Base-by-base conservation (phyloP, 2,113 vertebrate genomes). In the Cebidichthys violaceus region DNA sequence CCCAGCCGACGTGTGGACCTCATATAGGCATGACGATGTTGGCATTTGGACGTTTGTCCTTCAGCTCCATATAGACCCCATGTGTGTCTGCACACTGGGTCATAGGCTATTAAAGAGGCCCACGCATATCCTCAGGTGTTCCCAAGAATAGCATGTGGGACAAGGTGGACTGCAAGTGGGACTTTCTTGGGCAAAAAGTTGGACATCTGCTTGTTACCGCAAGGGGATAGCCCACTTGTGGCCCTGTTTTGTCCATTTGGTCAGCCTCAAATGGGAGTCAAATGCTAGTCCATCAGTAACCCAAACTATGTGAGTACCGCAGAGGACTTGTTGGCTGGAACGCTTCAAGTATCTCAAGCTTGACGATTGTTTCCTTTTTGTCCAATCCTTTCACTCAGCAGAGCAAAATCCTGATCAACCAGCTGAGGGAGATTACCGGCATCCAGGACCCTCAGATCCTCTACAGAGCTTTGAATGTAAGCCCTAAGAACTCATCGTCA, bases 341-440 rank as follows among this genome's bases (percentile, higher is more conserved):
- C 0, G 18, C 4, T 76, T 6, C 33, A 47, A 37, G 33, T 24
- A 54, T 67, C 17, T 77, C 4, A 76, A 55, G 15, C 62, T 13
- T 74, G 24, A 70, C 47, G 41, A 39, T 82, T 72, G 17, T 87
- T 50, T 69, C 33, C 11, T 9, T 1, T 31, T 70, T 80, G 24
- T 70, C n/a, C 18, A 31, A 29, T 70, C 45, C 0, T 52, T 70
- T 82, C 50, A 15, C 24, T 85, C 70, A 90, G 81, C 81, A 99
- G 97, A 96, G 94, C 81, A 96, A 96, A 81, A 95, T 97, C 94
- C 94, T 97, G 81, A 92, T 99, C 81, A 97, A 96, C 92, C 97
- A 99, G 89, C 94, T 99, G 91, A 95, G 86, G 75, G 98, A 99
- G 93, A 97, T 99, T 93, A 99, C 98, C 0, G 98, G 97, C 43